phyloP scores from a whole-genome alignment of 92 coral and sea anemone species.

The Zoanthus gigantus region DNA sequence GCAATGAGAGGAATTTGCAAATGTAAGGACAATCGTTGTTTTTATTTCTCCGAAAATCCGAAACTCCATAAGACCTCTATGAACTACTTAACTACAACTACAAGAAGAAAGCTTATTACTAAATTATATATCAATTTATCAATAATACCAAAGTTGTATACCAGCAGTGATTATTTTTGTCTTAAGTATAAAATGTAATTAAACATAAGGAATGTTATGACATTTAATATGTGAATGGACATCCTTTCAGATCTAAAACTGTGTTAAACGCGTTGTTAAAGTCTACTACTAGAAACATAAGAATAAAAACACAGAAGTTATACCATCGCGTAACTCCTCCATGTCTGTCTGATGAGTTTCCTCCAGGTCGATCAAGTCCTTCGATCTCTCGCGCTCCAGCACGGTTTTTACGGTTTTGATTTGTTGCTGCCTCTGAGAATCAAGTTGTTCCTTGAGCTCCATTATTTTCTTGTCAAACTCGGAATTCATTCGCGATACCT shows the following conservation, averaged over 20 bases:
- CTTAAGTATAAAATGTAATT: too few species aligned
- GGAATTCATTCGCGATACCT: slow-evolving; percentile 92
- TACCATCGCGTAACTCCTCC: slow-evolving; percentile 93
- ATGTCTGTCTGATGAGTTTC: slow-evolving; percentile 79
- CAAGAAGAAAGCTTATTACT: too few species aligned
- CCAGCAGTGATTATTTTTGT: too few species aligned
- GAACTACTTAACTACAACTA: too few species aligned
- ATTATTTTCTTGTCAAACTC: slow-evolving; percentile 91
- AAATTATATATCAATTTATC: too few species aligned
- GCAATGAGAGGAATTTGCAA: too few species aligned
- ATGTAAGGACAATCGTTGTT: too few species aligned
- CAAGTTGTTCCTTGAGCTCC: slow-evolving; percentile 84
- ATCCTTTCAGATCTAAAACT: too few species aligned
- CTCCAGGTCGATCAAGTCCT: slow-evolving; percentile 75
- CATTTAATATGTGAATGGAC: not conserved
- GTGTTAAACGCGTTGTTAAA: not conserved
- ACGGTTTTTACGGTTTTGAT: slow-evolving; percentile 92
- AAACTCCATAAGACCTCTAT: too few species aligned
- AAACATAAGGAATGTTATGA: too few species aligned
- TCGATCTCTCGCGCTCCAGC: slow-evolving; percentile 88
- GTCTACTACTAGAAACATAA: not conserved
- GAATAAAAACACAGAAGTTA: not conserved
- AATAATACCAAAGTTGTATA: too few species aligned
- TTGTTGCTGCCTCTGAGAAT: slow-evolving; percentile 85
- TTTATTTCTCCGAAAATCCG: too few species aligned